Percentiles rank a stretch among this genome's conserved stretches.
Evolutionary conservation across 2,113 vertebrate species (phyloP).

Genomic region (Edolisoma coerulescens): DNA sequence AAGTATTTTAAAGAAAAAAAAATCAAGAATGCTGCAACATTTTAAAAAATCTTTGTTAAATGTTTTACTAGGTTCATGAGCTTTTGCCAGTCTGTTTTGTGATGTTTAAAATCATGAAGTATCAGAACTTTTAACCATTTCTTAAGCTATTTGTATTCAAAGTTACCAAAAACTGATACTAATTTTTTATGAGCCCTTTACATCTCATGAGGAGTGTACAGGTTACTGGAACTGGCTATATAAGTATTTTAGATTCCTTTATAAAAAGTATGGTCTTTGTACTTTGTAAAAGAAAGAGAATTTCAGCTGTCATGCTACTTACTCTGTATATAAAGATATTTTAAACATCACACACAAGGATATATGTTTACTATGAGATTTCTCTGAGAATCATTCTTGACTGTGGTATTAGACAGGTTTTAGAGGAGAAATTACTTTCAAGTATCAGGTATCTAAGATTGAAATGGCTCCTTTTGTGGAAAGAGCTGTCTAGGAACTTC

Average conservation of each 20-base stretch:
- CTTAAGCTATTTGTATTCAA: not conserved
- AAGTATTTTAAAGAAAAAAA: not conserved
- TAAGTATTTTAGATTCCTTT: not conserved
- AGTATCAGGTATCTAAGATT: not conserved
- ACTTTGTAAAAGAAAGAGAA: not conserved
- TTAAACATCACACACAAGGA: not conserved
- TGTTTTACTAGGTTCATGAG: not conserved
- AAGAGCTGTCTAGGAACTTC: not conserved
- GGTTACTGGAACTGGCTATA: not conserved
- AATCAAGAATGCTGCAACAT: not conserved
- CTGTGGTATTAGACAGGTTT: not conserved
- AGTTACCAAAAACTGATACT: not conserved
- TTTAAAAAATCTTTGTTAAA: not conserved
- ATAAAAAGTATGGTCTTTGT: not conserved
- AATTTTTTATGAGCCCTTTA: not conserved
- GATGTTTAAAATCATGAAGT: not conserved
- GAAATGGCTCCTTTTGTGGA: not conserved
- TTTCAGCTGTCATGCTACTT: not conserved
- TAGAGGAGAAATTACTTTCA: not conserved
- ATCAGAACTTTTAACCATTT: not conserved
- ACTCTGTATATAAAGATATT: not conserved
- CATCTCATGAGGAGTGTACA: not conserved
- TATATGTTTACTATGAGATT: not conserved
- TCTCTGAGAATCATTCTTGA: not conserved
- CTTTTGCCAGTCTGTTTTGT: not conserved